phyloP scores from a whole-genome alignment of 2,113 vertebrate species.

The Sturnus vulgaris region DNA sequence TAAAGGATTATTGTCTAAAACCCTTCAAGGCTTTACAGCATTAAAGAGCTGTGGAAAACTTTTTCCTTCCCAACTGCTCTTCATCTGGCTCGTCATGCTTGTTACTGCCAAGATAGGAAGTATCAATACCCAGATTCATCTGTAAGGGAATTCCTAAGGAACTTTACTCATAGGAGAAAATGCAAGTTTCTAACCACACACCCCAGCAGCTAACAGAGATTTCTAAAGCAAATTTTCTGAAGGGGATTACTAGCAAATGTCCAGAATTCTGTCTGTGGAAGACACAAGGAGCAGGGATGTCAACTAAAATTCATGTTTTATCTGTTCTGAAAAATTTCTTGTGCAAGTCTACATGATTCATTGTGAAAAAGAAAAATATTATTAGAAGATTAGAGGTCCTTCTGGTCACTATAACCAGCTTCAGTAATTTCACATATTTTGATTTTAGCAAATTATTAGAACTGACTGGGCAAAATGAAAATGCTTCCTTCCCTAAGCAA shows the following conservation, averaged over 20 bases:
- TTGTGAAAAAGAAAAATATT: not conserved
- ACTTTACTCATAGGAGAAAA: not conserved
- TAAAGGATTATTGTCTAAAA: not conserved
- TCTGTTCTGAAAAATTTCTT: not conserved
- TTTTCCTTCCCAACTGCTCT: not conserved
- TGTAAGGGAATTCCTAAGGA: not conserved
- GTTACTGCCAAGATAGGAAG: not conserved
- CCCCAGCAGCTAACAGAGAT: not conserved
- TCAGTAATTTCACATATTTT: not conserved
- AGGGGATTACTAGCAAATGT: not conserved
- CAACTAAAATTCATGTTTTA: not conserved
- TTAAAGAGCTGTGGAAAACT: not conserved
- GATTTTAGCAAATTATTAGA: not conserved
- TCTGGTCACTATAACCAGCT: not conserved
- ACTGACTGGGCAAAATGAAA: not conserved
- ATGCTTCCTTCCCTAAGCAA: constrained; percentile 5
- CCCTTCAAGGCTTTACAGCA: not conserved
- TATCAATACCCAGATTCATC: not conserved
- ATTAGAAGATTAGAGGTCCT: not conserved
- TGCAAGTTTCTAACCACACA: not conserved
- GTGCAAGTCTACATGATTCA: not conserved
- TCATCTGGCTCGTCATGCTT: not conserved
- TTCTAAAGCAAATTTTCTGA: not conserved
- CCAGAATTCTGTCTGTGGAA: not conserved
- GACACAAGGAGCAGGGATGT: not conserved